Base-by-base conservation (phyloP, 1,140 invertebrate genomes). In the Hylaeus anthracinus region DNA sequence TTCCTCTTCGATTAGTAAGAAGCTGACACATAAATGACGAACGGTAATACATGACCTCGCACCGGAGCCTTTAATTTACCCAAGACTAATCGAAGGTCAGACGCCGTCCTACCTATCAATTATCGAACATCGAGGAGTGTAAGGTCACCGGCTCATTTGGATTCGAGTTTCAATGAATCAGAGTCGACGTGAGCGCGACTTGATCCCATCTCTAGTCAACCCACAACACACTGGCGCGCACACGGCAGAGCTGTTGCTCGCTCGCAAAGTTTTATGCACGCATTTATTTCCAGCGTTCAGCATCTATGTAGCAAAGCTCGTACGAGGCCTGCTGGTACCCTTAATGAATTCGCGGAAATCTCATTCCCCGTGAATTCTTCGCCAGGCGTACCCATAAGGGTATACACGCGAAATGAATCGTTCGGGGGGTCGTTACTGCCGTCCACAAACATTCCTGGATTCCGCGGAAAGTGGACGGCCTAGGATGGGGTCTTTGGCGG, bases 271-370 rank as follows among this genome's bases (percentile, higher is more conserved):
- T 79, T 79, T 79, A 79, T 65, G 61, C 77, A 63, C 56, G 51
- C 78, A 74, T 81, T 81, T 85, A 83, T 85, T 81, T 85, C 78
- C 78, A 85, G 84, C 82, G 72, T 85, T 84, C 83, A 75, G 82
- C 77, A 55, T 73, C 81, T 79, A 78, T 65, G 70, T 61, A 48
- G 61, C 66, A 41, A 56, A 64, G 67, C 55, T 37, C 75, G 58
- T 37, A 53, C 45, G 48, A 81, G 66, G 69, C 37, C 64, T 84
- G 67, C 76, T 53, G 70, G 83, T 72, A 79, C 70, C 56, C 82
- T 81, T 85, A 86, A 86, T 85, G 84, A 86, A 85, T 86, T 86
- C 84, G 84, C 84, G 83, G 84, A 86, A 86, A 82, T 56, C 63
- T 81, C 73, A 61, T 77, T 81, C 79, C 83, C 51, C 69, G 72